These are phyloP conservation scores for Copsychus sechellarum DNA, from an alignment of 2,113 vertebrate species.

Conservation along the genomic window DNA sequence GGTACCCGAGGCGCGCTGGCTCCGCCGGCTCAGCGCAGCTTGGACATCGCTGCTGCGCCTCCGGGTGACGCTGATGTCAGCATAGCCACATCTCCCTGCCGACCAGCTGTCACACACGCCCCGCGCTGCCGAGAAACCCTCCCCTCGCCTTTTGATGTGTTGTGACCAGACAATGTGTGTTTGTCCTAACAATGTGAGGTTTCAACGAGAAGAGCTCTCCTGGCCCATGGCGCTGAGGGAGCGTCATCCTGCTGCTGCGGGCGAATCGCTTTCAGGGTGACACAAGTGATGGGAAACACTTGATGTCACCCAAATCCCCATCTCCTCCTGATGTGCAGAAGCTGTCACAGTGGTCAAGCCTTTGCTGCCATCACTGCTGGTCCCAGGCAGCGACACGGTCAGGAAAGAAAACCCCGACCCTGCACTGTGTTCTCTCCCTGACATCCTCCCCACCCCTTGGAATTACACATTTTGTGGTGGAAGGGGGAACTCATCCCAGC, in stretches of 20 bases:
- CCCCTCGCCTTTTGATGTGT: background rate
- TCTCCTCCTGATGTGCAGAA: background rate
- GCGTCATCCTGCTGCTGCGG: background rate
- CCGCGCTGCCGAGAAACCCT: background rate
- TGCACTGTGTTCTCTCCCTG: rapidly evolving
- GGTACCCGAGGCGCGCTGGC: background rate
- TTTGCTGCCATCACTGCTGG: rapidly evolving
- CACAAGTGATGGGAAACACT: conserved; percentile 30
- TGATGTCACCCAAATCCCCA: background rate
- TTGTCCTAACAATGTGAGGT: conserved; percentile 14
- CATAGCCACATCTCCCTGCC: background rate
- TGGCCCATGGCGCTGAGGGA: background rate
- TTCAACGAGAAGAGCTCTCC: background rate
- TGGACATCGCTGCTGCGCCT: background rate
- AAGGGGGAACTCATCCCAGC: background rate
- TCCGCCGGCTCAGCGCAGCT: background rate
- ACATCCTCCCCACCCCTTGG: background rate
- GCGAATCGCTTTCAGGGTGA: conserved; percentile 24
- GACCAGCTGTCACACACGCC: background rate
- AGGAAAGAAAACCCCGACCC: background rate
- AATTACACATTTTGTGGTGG: rapidly evolving
- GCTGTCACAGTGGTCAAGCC: background rate
- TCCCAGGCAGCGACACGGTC: background rate
- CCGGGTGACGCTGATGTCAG: background rate
- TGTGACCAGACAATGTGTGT: background rate